Conservation (phyloP, 1,140 invertebrate genomes). For the Trypoxylus dichotomus region DNA sequence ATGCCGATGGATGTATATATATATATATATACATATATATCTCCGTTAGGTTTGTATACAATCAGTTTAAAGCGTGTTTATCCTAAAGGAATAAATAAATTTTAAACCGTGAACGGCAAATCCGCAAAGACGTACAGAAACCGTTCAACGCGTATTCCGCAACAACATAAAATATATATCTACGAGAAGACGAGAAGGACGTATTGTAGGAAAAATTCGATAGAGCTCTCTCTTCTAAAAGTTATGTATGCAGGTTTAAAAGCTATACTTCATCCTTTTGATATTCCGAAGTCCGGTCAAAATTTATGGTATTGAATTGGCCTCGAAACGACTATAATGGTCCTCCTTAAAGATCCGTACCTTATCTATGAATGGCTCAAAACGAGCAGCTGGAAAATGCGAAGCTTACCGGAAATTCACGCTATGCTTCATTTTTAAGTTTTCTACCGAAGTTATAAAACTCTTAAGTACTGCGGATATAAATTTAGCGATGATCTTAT, state of each 20-base stretch:
- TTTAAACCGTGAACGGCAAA: not conserved
- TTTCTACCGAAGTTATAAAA: constrained; percentile 21
- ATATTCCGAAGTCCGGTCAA: constrained; percentile 33
- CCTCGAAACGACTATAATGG: constrained; percentile 30
- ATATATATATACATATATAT: not conserved
- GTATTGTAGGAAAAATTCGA: constrained; percentile 34
- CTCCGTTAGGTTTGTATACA: not conserved
- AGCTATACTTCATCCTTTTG: constrained; percentile 35
- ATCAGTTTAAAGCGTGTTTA: constrained; percentile 11
- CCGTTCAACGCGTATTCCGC: not conserved
- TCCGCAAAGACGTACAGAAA: not conserved
- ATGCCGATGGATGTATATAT: not conserved
- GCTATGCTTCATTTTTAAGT: constrained; percentile 29
- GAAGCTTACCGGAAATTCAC: constrained; percentile 25
- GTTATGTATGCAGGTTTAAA: constrained; percentile 32
- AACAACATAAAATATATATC: constrained; percentile 20
- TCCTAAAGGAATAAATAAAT: constrained; percentile 24
- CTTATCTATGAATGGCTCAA: constrained; percentile 34
- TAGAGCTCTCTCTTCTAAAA: constrained; percentile 18
- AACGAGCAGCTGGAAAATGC: constrained; percentile 30
- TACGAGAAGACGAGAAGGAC: not conserved
- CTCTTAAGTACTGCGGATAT: constrained; percentile 17
- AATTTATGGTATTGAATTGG: constrained; percentile 34
- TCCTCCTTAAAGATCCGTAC: constrained; percentile 31
- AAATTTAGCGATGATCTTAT: constrained; percentile 21